Conservation (phyloP, 2,113 vertebrate genomes). For the Engraulis encrasicolus region DNA sequence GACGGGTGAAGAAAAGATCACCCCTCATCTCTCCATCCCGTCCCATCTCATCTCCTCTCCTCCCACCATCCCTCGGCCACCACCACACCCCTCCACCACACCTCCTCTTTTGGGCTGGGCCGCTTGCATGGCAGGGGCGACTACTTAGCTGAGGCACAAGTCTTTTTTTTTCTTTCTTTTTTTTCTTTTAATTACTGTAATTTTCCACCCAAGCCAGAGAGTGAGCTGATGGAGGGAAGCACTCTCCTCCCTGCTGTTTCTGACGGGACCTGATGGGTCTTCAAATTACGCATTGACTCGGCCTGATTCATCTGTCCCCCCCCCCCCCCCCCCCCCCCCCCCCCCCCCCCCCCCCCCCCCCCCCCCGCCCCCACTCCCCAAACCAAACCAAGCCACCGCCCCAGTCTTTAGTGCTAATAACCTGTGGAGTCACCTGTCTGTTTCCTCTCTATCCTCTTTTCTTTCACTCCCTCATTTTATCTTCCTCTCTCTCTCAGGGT, state of each 20-base stretch:
- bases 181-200: conserved; percentile 97
- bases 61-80: no score
- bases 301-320: no score
- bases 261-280: conserved; percentile 95
- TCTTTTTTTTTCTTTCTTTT: not conserved
- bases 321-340: no score
- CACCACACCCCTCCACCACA: conserved; percentile 17
- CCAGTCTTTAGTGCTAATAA: conserved; percentile 96
- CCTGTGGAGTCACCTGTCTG: conserved; percentile 89
- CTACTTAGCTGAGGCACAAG: conserved; percentile 80
- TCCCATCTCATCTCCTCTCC: no score
- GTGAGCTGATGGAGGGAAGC: conserved; percentile 95
- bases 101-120: conserved; percentile 72
- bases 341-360: no score
- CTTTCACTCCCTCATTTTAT: conserved; percentile 62
- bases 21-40: conserved; percentile 44
- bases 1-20: conserved; percentile 89
- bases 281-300: conserved; percentile 92
- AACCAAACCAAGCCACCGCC: no score
- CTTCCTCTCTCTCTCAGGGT: conserved; percentile 81
- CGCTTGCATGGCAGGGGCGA: conserved; percentile 75
- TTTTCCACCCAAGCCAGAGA: conserved; percentile 94
- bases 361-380: no score
- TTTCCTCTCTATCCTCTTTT: no score
- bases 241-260: conserved; percentile 93